Conservation (phyloP, 2,888 invertebrate species). For the Anthrax anthrax region DNA sequence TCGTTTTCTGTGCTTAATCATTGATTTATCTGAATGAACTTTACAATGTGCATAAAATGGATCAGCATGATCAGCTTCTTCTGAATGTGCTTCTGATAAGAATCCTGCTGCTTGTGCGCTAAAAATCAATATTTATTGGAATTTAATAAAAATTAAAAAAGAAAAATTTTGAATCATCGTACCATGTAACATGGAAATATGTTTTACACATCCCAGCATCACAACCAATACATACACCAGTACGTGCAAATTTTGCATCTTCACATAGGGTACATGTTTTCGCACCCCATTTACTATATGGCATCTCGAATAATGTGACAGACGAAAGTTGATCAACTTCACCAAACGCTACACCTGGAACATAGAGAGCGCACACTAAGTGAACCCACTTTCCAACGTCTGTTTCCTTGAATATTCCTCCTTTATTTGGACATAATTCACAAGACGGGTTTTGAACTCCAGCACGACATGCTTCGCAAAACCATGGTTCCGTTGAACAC, state of each 20-base stretch:
- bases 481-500: conserved; percentile 97
- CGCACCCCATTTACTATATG: conserved; percentile 92
- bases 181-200: conserved; percentile 96
- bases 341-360: conserved; percentile 93
- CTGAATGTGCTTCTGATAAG: conserved; percentile 80
- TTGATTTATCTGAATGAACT: conserved; percentile 82
- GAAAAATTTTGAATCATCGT: conserved; percentile 14
- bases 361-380: conserved; percentile 91
- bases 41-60: conserved; percentile 96
- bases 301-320: conserved; percentile 92
- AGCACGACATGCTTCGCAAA: conserved; percentile 95
- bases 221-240: conserved; percentile 92
- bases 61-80: conserved; percentile 84
- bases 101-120: conserved; percentile 90
- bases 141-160: background rate
- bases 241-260: conserved; percentile 71
- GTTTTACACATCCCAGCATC: conserved; percentile 98
- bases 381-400: conserved; percentile 98
- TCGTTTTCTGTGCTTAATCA: conserved; percentile 61
- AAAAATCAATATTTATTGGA: conserved; percentile 7
- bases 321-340: conserved; percentile 85
- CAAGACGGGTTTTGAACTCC: conserved; percentile 79
- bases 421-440: conserved; percentile 88
- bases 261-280: conserved; percentile 82
- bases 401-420: conserved; percentile 89